These are phyloP conservation scores for Cheilosia pagana DNA, from an alignment of 2,888 invertebrate genomes.

Conservation along the genomic window DNA sequence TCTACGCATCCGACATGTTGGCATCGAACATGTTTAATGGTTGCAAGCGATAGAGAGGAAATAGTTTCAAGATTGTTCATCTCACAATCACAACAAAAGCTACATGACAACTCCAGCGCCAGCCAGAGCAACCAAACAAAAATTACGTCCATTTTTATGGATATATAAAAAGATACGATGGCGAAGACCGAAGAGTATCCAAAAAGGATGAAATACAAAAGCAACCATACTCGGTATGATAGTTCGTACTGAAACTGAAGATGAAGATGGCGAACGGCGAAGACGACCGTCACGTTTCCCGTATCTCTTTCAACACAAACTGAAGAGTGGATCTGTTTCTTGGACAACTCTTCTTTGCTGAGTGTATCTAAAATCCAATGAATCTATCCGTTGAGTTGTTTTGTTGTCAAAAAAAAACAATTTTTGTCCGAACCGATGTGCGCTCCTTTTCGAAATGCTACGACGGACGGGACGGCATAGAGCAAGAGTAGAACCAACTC, in stretches of 20 bases:
- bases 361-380: slow-evolving; percentile 30
- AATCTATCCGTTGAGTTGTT: slow-evolving; percentile 68
- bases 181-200: too few relatives aligned
- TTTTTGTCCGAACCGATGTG: slow-evolving; percentile 26
- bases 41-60: not conserved
- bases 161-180: too few relatives aligned
- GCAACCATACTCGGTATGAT: not conserved
- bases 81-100: too few relatives aligned
- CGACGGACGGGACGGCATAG: too few relatives aligned
- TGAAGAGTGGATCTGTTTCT: slow-evolving; percentile 47
- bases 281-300: too few relatives aligned
- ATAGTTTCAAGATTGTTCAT: too few relatives aligned
- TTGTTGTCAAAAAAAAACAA: slow-evolving; percentile 33
- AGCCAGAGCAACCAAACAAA: too few relatives aligned
- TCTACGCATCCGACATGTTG: slow-evolving; percentile 22
- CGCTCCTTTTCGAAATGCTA: slow-evolving; percentile 25
- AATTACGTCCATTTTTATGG: too few relatives aligned
- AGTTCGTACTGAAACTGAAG: not conserved
- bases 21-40: slow-evolving; percentile 8
- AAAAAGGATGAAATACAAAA: slow-evolving; percentile 5
- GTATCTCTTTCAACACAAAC: slow-evolving; percentile 27
- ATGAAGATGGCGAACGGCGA: too few relatives aligned
- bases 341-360: not conserved
- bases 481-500: slow-evolving; percentile 7
- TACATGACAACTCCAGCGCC: too few relatives aligned